Evolutionary conservation across 2,888 invertebrate genomes (phyloP).

Genomic region (Tetrapedia diversipes): DNA sequence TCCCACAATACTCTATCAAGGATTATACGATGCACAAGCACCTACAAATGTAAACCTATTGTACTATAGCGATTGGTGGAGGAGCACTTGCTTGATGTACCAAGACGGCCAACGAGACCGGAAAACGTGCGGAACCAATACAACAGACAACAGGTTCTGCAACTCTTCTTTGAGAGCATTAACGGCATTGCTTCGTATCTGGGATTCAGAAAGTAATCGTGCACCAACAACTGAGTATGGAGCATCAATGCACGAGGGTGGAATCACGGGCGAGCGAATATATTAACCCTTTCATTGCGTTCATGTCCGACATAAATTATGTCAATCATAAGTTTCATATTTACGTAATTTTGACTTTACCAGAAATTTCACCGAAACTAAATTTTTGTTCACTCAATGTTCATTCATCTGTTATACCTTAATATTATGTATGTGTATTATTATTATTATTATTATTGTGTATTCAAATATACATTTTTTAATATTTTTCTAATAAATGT

Average conservation of each 20-base stretch:
- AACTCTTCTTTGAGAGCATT: slow-evolving; percentile 73
- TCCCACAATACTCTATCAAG: slow-evolving; percentile 11
- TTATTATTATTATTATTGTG: too few species aligned
- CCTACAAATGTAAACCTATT: slow-evolving; percentile 65
- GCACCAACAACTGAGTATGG: slow-evolving; percentile 41
- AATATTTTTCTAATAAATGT: too few species aligned
- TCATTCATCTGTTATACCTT: too few species aligned
- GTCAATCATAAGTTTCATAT: too few species aligned
- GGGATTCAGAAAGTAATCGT: slow-evolving; percentile 69
- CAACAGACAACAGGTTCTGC: slow-evolving; percentile 64
- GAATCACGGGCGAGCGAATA: slow-evolving; percentile 9
- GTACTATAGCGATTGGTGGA: slow-evolving; percentile 71
- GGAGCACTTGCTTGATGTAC: slow-evolving; percentile 67
- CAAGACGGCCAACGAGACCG: slow-evolving; percentile 58
- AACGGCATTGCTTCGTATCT: slow-evolving; percentile 73
- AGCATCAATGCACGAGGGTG: slow-evolving; percentile 47
- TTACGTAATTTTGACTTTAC: too few species aligned
- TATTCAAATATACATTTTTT: too few species aligned
- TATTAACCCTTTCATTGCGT: background rate
- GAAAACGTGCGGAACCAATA: slow-evolving; percentile 61
- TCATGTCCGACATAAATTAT: too few species aligned
- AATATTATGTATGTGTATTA: too few species aligned
- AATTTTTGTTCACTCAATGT: too few species aligned
- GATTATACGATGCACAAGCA: slow-evolving; percentile 41
- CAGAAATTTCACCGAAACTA: too few species aligned